Percentiles rank a stretch among this genome's conserved stretches.
Evolutionary conservation across 2,113 vertebrate species (phyloP).

Genomic region (Cynoglossus semilaevis): DNA sequence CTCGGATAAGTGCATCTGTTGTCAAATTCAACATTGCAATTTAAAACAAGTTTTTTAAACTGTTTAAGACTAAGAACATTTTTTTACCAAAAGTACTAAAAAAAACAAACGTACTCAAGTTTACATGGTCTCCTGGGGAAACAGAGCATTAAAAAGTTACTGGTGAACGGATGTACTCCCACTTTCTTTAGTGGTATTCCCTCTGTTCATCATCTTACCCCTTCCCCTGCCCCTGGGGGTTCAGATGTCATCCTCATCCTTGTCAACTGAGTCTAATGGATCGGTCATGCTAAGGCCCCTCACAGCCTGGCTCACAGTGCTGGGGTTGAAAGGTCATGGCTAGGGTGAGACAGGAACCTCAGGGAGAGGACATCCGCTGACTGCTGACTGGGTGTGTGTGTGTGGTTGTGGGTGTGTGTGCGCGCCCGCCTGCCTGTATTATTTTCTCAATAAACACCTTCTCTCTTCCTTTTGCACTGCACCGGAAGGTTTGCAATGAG

Average conservation of each 20-base stretch:
- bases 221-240: conserved; percentile 60
- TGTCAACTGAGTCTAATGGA: conserved; percentile 75
- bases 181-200: conserved; percentile 35
- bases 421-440: conserved; percentile 20
- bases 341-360: conserved; percentile 56
- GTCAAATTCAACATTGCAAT: too few relatives aligned
- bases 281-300: conserved; percentile 66
- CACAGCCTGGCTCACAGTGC: conserved; percentile 64
- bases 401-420: background rate
- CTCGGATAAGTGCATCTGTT: too few relatives aligned
- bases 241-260: conserved; percentile 78
- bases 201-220: conserved; percentile 40
- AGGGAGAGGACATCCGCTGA: conserved; percentile 53
- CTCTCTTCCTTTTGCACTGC: conserved; percentile 14
- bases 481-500: conserved; percentile 37
- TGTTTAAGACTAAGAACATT: too few relatives aligned
- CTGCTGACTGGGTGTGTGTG: conserved; percentile 19
- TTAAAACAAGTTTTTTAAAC: too few relatives aligned
- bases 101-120: background rate
- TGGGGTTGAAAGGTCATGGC: conserved; percentile 49
- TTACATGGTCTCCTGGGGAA: background rate
- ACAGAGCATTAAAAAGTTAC: background rate
- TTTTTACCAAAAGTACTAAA: too few relatives aligned
- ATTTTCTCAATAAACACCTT: conserved; percentile 70
- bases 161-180: conserved; percentile 1